A percentile compares a stretch with the other conserved stretches of the same genome.
Evolutionary conservation across 1,140 invertebrate species (phyloP).

Genomic region (Megathymus violae): DNA sequence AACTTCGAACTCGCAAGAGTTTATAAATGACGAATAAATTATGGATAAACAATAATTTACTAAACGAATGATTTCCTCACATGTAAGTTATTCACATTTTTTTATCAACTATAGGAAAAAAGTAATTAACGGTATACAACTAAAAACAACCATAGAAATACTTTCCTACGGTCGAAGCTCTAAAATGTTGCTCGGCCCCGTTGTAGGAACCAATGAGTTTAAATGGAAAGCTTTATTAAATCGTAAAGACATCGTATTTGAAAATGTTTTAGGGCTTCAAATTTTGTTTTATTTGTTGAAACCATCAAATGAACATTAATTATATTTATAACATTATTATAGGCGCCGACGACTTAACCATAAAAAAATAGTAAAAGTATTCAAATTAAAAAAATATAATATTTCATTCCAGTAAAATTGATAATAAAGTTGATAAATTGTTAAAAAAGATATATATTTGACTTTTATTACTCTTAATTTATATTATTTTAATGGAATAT

Average conservation of each 20-base stretch:
- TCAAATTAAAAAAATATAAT: too few relatives aligned
- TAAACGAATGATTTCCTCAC: neutral
- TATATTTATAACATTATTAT: too few relatives aligned
- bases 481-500: neutral
- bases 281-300: too few relatives aligned
- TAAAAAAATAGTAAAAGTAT: too few relatives aligned
- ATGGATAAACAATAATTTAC: neutral
- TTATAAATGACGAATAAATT: too few relatives aligned
- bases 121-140: conserved; percentile 39
- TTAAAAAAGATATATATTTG: too few relatives aligned
- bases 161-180: conserved; percentile 32
- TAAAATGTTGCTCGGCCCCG: conserved; percentile 45
- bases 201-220: conserved; percentile 11
- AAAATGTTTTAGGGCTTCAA: neutral
- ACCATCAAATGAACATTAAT: too few relatives aligned
- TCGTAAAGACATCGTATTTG: neutral
- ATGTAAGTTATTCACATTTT: neutral
- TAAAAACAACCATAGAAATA: conserved; percentile 39
- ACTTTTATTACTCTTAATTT: neutral
- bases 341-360: too few relatives aligned
- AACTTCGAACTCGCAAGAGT: too few relatives aligned
- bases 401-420: too few relatives aligned
- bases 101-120: neutral
- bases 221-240: neutral
- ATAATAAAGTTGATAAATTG: too few relatives aligned